Conservation (phyloP, 2,888 invertebrate genomes). For the Hydrotaea cyrtoneurina region DNA sequence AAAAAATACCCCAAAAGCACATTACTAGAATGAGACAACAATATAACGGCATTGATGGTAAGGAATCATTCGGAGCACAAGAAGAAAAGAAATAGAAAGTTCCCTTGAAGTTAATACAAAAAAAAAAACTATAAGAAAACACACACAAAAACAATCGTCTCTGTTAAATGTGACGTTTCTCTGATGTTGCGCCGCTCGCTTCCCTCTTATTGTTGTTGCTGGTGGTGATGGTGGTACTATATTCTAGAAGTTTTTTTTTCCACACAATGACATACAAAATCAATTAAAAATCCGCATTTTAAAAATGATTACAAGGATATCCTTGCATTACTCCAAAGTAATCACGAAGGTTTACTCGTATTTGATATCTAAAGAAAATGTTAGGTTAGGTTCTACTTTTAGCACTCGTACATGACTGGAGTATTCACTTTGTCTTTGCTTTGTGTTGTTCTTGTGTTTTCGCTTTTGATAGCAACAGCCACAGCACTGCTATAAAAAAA, state of each 20-base stretch:
- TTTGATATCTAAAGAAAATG: not conserved
- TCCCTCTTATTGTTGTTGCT: slow-evolving; percentile 25
- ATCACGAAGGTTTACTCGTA: not conserved
- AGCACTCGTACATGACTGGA: slow-evolving; percentile 33
- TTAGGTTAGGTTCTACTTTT: slow-evolving; percentile 51
- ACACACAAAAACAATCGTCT: slow-evolving; percentile 39
- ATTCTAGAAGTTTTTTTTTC: slow-evolving; percentile 53
- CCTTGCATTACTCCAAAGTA: slow-evolving; percentile 24
- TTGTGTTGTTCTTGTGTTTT: slow-evolving; percentile 45
- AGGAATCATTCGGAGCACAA: slow-evolving; percentile 41
- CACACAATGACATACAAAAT: slow-evolving; percentile 2
- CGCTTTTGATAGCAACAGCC: slow-evolving; percentile 48
- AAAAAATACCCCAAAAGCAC: not conserved
- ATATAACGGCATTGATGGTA: slow-evolving; percentile 35
- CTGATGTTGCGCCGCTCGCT: slow-evolving; percentile 8
- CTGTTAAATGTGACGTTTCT: slow-evolving; percentile 43
- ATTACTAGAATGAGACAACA: slow-evolving; percentile 44
- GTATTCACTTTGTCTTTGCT: slow-evolving; percentile 49
- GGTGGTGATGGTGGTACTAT: not conserved
- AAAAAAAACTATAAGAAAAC: slow-evolving; percentile 22
- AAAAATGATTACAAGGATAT: slow-evolving; percentile 12
- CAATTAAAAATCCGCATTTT: slow-evolving; percentile 6
- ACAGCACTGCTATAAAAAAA: slow-evolving; percentile 40
- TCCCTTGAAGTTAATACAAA: slow-evolving; percentile 18
- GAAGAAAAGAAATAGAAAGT: slow-evolving; percentile 59